Evolutionary conservation across 2,797 vertebrate genomes (phyloP).

Genomic region (Eupleurogrammus muticus): DNA sequence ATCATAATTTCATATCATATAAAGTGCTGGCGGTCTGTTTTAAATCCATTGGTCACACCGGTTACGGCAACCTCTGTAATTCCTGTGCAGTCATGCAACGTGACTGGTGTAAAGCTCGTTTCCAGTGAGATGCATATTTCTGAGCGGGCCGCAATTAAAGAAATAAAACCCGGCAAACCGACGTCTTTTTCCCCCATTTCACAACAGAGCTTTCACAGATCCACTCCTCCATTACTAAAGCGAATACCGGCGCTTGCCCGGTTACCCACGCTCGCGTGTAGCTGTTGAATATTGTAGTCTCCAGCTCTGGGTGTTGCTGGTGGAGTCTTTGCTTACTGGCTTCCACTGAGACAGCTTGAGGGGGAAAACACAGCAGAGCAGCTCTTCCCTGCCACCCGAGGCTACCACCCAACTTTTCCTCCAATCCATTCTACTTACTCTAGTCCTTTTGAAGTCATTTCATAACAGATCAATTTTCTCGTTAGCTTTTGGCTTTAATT

Average conservation of each 20-base stretch:
- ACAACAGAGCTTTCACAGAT: constrained; percentile 40
- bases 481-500: constrained; percentile 86
- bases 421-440: constrained; percentile 78
- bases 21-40: constrained; percentile 27
- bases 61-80: background rate
- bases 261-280: constrained; percentile 47
- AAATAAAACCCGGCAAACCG: constrained; percentile 22
- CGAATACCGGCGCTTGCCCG: constrained; percentile 47
- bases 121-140: constrained; percentile 12
- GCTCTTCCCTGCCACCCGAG: constrained; percentile 65
- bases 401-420: constrained; percentile 75
- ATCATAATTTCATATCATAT: constrained; percentile 32
- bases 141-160: constrained; percentile 26
- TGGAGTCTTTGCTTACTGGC: constrained; percentile 71
- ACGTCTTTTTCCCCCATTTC: constrained; percentile 20
- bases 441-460: constrained; percentile 82
- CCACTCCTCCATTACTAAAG: constrained; percentile 49
- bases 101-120: constrained; percentile 1
- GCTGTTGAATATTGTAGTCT: constrained; percentile 62
- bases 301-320: constrained; percentile 67
- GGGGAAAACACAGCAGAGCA: constrained; percentile 53
- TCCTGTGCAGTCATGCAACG: constrained; percentile 21
- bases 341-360: constrained; percentile 65
- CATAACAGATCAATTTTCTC: constrained; percentile 88
- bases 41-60: constrained; percentile 45